These are phyloP conservation scores for Micromussa lordhowensis DNA, from an alignment of 92 coral and sea anemone species.

Conservation along the genomic window DNA sequence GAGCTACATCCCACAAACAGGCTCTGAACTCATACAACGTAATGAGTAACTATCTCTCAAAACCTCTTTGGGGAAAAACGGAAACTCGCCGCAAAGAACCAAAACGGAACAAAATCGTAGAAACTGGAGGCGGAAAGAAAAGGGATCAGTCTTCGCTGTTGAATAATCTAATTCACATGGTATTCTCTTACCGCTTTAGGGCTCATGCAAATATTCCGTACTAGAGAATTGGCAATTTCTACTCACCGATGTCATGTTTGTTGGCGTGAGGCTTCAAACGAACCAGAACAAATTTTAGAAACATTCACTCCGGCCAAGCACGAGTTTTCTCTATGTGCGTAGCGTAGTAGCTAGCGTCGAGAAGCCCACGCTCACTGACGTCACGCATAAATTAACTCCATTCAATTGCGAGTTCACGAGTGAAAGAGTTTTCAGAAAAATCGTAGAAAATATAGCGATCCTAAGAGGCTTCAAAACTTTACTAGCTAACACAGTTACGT, in stretches of 20 bases:
- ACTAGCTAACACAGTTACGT: neutral
- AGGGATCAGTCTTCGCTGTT: neutral
- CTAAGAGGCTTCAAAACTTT: neutral
- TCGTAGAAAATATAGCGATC: neutral
- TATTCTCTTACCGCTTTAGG: neutral
- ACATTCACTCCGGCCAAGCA: neutral
- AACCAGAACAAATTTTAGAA: neutral
- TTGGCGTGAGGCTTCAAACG: neutral
- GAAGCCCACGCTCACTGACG: neutral
- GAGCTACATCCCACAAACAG: too few species aligned
- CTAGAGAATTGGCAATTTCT: neutral
- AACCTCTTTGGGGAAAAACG: neutral
- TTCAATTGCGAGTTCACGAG: neutral
- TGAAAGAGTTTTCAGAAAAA: neutral
- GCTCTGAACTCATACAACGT: too few species aligned
- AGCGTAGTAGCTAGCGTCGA: neutral
- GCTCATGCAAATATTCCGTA: neutral
- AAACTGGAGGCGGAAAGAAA: neutral
- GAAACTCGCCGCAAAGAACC: neutral
- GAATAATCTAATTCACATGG: neutral
- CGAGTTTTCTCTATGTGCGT: neutral
- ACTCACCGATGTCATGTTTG: slow-evolving; percentile 54
- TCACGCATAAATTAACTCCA: neutral
- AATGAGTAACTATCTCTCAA: too few species aligned
- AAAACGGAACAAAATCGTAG: neutral